Base-by-base conservation (phyloP, 2,797 vertebrate species). In the Taeniopygia guttata region DNA sequence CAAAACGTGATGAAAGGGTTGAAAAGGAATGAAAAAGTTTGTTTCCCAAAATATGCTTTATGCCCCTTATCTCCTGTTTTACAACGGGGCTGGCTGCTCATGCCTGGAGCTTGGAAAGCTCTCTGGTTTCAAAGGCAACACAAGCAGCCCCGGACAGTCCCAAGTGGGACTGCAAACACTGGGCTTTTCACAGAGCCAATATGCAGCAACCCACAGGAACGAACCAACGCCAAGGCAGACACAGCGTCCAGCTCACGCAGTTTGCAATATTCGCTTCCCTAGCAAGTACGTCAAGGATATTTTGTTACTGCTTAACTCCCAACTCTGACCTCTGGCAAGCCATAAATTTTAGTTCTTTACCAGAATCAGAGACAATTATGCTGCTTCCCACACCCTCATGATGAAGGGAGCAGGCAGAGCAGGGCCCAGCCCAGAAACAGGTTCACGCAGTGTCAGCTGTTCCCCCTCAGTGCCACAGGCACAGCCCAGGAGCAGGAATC, bases 201-300 rank as follows among this genome's bases (percentile, higher is more conserved):
- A 2, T 2, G 23, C 16, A 34, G 67, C 75, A 75, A 42, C 54
- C 22, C 23, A 0, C 43, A 10, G 4, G 1, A 25, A 22, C 59
- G 52, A 60, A 56, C 5, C n/a, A 58, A 21, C 0, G 0, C 70
- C 68, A 27, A 54, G 45, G 56, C 22, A 84, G 60, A 45, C 52
- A 4, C 8, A 0, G 40, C 5, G 9, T 40, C 51, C 78, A 34
- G 74, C 46, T 32, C 3, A 66, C 1, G 1, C 45, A 36, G 3
- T 45, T 22, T 27, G 29, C 30, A 42, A 36, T 16, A 9, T 1
- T 54, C 58, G 26, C 59, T 87, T 59, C 20, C 32, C 40, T 55
- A 66, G 26, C 48, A 48, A 3, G 2, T 26, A 56, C 2, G 17
- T 58, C 40, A 73, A 75, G 66, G 15, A 63, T 69, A 40, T 45